Evolutionary conservation across 1,140 invertebrate genomes (phyloP).

Genomic region (Polyergus mexicanus): DNA sequence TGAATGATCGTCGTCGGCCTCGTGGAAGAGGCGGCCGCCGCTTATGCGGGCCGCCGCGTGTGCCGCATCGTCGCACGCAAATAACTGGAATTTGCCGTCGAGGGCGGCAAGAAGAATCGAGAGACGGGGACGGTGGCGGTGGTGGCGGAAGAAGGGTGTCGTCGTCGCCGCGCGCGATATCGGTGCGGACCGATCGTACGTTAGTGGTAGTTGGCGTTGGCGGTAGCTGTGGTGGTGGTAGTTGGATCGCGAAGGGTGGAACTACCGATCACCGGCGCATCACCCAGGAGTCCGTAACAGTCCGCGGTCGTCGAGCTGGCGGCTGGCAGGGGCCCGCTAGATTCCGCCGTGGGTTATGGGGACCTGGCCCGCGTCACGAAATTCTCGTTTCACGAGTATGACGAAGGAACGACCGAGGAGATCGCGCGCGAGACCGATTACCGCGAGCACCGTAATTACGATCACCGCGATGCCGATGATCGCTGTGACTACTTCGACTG

Average conservation of each 20-base stretch:
- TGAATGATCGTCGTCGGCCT: constrained; percentile 76
- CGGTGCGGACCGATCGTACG: constrained; percentile 16
- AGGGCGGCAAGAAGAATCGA: constrained; percentile 54
- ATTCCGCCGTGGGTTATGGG: constrained; percentile 70
- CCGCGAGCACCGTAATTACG: constrained; percentile 46
- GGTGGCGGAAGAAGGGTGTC: constrained; percentile 32
- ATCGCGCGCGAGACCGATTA: constrained; percentile 55
- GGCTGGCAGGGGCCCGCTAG: constrained; percentile 72
- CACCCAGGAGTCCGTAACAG: constrained; percentile 14
- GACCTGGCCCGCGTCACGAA: constrained; percentile 36
- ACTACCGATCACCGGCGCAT: constrained; percentile 47
- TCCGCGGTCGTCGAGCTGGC: constrained; percentile 72
- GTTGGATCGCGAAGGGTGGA: constrained; percentile 27
- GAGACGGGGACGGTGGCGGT: not conserved
- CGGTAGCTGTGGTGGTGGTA: constrained; percentile 12
- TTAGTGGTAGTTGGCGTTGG: not conserved
- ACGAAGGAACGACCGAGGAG: constrained; percentile 64
- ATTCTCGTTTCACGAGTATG: constrained; percentile 56
- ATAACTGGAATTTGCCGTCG: constrained; percentile 58
- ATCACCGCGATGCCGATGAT: constrained; percentile 47
- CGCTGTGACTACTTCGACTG: constrained; percentile 34
- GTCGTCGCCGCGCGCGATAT: constrained; percentile 29
- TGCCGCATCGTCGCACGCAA: constrained; percentile 69
- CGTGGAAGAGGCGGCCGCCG: constrained; percentile 74
- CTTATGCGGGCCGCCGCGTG: constrained; percentile 74